Conservation (phyloP, 2,797 vertebrate genomes). For the Xenentodon cancila region DNA sequence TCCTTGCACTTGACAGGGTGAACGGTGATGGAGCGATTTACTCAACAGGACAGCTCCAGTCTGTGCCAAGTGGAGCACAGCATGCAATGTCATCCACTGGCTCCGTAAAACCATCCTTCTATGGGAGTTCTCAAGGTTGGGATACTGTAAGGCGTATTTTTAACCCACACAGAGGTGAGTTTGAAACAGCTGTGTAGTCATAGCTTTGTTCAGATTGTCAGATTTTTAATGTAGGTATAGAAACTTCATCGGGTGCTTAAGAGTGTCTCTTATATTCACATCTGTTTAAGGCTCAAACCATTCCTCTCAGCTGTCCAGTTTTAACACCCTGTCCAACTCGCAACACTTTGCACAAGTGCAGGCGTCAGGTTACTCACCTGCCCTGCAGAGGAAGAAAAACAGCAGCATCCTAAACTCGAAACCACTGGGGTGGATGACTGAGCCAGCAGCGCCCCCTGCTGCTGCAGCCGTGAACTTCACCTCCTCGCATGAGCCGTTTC, state of each 20-base stretch:
- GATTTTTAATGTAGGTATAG: neutral
- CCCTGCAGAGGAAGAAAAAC: conserved; percentile 79
- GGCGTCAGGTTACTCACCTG: conserved; percentile 68
- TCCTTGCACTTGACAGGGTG: conserved; percentile 88
- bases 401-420: conserved; percentile 69
- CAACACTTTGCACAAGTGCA: conserved; percentile 78
- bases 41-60: conserved; percentile 71
- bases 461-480: conserved; percentile 76
- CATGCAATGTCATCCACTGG: conserved; percentile 79
- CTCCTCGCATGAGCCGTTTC: conserved; percentile 72
- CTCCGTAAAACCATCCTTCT: conserved; percentile 65
- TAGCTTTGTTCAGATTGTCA: neutral
- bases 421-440: conserved; percentile 73
- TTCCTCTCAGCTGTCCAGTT: conserved; percentile 72
- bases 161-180: conserved; percentile 79
- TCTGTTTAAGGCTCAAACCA: conserved; percentile 71
- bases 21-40: conserved; percentile 77
- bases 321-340: conserved; percentile 76
- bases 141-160: conserved; percentile 84
- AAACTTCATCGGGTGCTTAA: neutral
- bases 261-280: neutral
- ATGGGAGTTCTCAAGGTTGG: conserved; percentile 67
- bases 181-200: neutral
- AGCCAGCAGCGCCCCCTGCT: conserved; percentile 83
- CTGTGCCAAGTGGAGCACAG: conserved; percentile 76